A percentile compares a stretch with the other conserved stretches of the same genome.
Conservation (phyloP, 2,113 vertebrate species). For the Azemiops feae region DNA sequence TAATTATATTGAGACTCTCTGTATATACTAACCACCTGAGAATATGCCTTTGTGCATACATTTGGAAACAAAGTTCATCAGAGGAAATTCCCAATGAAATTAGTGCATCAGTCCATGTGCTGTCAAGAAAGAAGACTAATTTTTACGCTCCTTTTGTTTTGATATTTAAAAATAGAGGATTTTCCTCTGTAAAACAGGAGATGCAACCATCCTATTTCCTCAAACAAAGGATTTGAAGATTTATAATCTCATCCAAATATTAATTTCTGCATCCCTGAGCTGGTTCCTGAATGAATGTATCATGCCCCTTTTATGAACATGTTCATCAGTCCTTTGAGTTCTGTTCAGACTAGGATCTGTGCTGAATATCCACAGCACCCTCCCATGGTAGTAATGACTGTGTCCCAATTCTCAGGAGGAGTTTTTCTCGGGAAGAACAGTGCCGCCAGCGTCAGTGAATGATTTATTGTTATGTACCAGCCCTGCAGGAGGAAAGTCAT, state of each 20-base stretch:
- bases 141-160: not conserved
- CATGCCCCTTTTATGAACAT: not conserved
- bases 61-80: not conserved
- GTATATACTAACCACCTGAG: not conserved
- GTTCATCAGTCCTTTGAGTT: not conserved
- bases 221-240: not conserved
- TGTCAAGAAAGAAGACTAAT: not conserved
- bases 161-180: not conserved
- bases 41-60: not conserved
- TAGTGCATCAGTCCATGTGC: not conserved
- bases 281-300: not conserved
- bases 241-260: not conserved
- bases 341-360: not conserved
- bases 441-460: constrained; percentile 2
- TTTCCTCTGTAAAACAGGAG: not conserved
- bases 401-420: accelerated
- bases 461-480: not conserved
- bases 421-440: not conserved
- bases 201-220: not conserved
- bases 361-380: not conserved
- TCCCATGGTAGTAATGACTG: not conserved
- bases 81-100: not conserved
- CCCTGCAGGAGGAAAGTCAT: not conserved
- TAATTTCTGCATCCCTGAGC: not conserved
- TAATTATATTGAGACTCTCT: not conserved